phyloP scores from a whole-genome alignment of 2,888 invertebrate genomes.

The Gymnocheta viridis region DNA sequence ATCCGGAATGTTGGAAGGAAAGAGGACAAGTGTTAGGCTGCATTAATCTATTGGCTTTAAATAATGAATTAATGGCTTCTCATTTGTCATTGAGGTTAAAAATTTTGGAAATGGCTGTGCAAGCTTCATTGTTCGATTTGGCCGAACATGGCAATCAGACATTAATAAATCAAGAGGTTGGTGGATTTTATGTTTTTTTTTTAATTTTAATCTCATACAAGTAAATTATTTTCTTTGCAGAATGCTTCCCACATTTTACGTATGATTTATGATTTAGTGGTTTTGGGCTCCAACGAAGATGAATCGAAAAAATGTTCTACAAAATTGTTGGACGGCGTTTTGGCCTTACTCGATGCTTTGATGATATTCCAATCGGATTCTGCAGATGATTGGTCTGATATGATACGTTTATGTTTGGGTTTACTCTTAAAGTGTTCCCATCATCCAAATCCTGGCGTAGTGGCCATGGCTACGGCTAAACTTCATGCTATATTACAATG shows the following conservation, averaged over 20 bases:
- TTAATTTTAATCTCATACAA: neutral
- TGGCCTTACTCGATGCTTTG: conserved; percentile 83
- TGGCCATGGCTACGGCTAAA: conserved; percentile 85
- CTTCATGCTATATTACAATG: conserved; percentile 85
- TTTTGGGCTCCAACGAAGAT: conserved; percentile 83
- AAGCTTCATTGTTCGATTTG: conserved; percentile 84
- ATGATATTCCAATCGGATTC: conserved; percentile 84
- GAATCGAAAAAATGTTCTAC: conserved; percentile 83
- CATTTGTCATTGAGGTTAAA: conserved; percentile 83
- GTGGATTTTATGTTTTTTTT: neutral
- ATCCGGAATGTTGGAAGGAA: conserved; percentile 84
- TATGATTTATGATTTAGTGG: conserved; percentile 84
- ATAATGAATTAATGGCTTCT: conserved; percentile 84
- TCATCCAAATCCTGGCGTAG: conserved; percentile 83
- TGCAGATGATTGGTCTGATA: conserved; percentile 84
- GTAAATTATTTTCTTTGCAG: conserved; percentile 65
- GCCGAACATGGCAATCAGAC: conserved; percentile 83
- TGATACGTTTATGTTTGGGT: conserved; percentile 83
- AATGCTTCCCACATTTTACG: conserved; percentile 84
- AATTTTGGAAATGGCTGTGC: conserved; percentile 85
- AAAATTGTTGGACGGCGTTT: conserved; percentile 84
- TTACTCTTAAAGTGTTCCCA: conserved; percentile 82
- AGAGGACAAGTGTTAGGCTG: conserved; percentile 85
- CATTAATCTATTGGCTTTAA: conserved; percentile 84
- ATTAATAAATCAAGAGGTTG: conserved; percentile 82